phyloP scores from a whole-genome alignment of 2,888 invertebrate genomes.

The Drosophila leonis region DNA sequence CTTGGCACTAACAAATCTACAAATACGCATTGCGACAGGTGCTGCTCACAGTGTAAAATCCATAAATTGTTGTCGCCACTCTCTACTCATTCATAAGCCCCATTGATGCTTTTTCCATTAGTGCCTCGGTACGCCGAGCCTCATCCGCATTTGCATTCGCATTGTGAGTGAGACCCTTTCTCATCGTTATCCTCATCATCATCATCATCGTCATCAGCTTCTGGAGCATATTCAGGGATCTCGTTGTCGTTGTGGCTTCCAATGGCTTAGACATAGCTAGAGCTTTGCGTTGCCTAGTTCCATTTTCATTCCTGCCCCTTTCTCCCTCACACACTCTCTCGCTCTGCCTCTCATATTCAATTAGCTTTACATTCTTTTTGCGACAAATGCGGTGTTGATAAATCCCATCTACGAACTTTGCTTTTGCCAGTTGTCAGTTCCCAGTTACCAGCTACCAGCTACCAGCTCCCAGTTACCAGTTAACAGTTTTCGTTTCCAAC shows the following conservation, averaged over 20 bases:
- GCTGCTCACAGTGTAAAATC: conserved; percentile 51
- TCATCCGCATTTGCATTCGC: conserved; percentile 17
- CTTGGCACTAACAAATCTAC: conserved; percentile 48
- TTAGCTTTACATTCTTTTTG: conserved; percentile 61
- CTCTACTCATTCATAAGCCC: conserved; percentile 69
- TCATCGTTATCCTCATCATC: conserved; percentile 1
- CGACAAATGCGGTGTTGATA: conserved; percentile 59
- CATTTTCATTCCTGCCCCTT: conserved; percentile 28
- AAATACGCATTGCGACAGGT: conserved; percentile 56
- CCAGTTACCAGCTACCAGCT: not conserved
- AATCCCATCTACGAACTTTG: conserved; percentile 19
- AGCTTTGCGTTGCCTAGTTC: conserved; percentile 39
- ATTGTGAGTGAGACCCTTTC: conserved; percentile 15
- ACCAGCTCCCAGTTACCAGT: not conserved
- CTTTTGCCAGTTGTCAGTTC: conserved; percentile 6
- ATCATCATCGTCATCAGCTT: conserved; percentile 15
- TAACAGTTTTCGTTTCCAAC: conserved; percentile 9
- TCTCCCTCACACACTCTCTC: not conserved
- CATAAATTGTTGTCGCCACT: conserved; percentile 71
- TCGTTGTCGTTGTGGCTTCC: conserved; percentile 25
- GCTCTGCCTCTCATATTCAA: conserved; percentile 59
- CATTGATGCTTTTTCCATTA: conserved; percentile 79
- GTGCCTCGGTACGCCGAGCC: conserved; percentile 36
- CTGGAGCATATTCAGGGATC: conserved; percentile 24
- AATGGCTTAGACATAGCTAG: conserved; percentile 44